A percentile compares a stretch with the other conserved stretches of the same genome.
These are phyloP conservation scores for Gambusia affinis DNA, from an alignment of 2,113 vertebrate species.

Conservation along the genomic window DNA sequence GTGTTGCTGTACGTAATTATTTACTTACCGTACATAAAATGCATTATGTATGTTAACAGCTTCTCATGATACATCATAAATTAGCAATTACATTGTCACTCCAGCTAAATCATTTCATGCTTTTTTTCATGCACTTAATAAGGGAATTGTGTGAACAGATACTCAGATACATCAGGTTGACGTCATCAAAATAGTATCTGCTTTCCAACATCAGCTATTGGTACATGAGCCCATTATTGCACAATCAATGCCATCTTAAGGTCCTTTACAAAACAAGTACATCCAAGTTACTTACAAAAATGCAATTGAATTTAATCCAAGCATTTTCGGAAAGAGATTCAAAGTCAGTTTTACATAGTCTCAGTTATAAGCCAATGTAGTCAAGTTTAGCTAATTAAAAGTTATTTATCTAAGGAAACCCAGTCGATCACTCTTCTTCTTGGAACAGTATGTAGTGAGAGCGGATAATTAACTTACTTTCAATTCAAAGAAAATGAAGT, in stretches of 20 bases:
- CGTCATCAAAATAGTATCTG: not conserved
- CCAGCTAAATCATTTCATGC: not conserved
- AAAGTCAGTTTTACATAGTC: not conserved
- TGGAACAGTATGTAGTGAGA: not conserved
- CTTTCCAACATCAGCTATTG: not conserved
- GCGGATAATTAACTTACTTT: not conserved
- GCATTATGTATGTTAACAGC: not conserved
- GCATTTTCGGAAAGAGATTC: not conserved
- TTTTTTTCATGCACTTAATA: not conserved
- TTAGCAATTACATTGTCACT: not conserved
- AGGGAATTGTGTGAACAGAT: not conserved
- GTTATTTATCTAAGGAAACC: not conserved
- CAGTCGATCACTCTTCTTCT: not conserved
- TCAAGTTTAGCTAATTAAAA: not conserved
- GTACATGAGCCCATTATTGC: not conserved
- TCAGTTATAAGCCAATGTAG: not conserved
- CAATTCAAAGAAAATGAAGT: too few relatives aligned
- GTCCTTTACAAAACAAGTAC: not conserved
- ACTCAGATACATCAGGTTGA: not conserved
- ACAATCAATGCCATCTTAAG: not conserved
- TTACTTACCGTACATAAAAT: not conserved
- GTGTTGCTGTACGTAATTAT: too few relatives aligned
- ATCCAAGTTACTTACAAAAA: not conserved
- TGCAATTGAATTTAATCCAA: not conserved
- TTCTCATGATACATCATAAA: not conserved